Evolutionary conservation across 1,140 invertebrate species (phyloP).

Genomic region (Formica selysi): DNA sequence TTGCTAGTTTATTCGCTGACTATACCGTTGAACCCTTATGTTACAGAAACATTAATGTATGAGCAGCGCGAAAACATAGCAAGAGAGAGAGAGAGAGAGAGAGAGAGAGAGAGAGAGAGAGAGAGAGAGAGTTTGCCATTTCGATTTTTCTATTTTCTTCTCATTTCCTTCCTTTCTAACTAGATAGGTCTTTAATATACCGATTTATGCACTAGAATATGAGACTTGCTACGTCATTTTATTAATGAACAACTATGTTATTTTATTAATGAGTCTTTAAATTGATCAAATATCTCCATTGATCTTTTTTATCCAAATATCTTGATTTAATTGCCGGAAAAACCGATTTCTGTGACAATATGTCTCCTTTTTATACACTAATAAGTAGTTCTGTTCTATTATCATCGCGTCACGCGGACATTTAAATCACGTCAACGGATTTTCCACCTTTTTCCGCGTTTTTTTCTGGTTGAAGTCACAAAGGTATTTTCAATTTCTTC

Average conservation of each 20-base stretch:
- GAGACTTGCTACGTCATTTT: too few species aligned
- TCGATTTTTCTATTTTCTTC: background rate
- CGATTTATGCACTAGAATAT: background rate
- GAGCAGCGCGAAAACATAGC: background rate
- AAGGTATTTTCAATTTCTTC: constrained; percentile 27
- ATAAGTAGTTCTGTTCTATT: background rate
- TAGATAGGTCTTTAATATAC: background rate
- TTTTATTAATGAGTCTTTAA: background rate
- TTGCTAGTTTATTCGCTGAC: background rate
- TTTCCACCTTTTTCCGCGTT: background rate
- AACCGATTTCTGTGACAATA: background rate
- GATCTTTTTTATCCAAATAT: background rate
- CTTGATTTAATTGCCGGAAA: background rate
- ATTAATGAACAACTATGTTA: background rate
- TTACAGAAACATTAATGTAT: background rate
- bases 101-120: too few species aligned
- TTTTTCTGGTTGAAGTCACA: constrained; percentile 39
- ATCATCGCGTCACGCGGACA: background rate
- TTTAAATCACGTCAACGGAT: background rate
- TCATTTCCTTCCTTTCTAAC: background rate
- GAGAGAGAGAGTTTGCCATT: background rate
- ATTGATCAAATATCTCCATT: too few species aligned
- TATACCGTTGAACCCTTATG: constrained; percentile 10
- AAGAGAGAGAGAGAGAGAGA: background rate
- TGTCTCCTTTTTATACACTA: background rate